A percentile compares a stretch with the other conserved stretches of the same genome.
phyloP scores from a whole-genome alignment of 2,113 vertebrate species.

The Hypocryptadius cinnamomeus region DNA sequence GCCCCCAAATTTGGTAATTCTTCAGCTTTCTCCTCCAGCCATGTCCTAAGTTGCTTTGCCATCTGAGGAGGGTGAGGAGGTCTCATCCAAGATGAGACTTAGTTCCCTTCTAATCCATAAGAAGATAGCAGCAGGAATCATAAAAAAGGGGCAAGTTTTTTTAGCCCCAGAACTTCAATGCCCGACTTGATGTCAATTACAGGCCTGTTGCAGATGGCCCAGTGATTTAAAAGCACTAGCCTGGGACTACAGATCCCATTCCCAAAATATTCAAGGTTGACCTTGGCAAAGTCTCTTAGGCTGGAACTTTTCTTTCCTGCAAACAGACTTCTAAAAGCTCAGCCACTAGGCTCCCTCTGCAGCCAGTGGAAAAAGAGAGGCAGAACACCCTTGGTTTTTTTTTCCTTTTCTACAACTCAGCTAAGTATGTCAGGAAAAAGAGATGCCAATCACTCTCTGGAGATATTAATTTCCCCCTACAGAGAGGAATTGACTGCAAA shows the following conservation, averaged over 20 bases:
- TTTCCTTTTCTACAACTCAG: neutral
- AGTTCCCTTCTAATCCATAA: neutral
- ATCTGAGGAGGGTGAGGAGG: neutral
- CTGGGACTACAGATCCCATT: neutral
- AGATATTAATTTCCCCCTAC: neutral
- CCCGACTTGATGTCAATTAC: neutral
- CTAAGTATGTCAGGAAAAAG: neutral
- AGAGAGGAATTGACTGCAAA: neutral
- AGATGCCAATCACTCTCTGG: neutral
- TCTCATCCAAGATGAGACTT: neutral
- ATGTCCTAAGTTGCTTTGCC: neutral
- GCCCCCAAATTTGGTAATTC: fast-evolving
- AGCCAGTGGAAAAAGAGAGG: neutral
- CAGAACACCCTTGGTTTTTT: neutral
- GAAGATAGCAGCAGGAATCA: neutral
- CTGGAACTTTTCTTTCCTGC: neutral
- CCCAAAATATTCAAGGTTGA: neutral
- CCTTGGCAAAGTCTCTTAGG: neutral
- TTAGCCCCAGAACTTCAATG: neutral
- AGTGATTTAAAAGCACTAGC: neutral
- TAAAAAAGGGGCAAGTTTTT: neutral
- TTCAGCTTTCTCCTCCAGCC: neutral
- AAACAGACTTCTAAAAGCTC: neutral
- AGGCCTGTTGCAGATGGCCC: neutral
- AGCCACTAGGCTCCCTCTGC: neutral